These are phyloP conservation scores for Megaceryle maxima DNA, from an alignment of 2,113 vertebrate species.

Conservation along the genomic window DNA sequence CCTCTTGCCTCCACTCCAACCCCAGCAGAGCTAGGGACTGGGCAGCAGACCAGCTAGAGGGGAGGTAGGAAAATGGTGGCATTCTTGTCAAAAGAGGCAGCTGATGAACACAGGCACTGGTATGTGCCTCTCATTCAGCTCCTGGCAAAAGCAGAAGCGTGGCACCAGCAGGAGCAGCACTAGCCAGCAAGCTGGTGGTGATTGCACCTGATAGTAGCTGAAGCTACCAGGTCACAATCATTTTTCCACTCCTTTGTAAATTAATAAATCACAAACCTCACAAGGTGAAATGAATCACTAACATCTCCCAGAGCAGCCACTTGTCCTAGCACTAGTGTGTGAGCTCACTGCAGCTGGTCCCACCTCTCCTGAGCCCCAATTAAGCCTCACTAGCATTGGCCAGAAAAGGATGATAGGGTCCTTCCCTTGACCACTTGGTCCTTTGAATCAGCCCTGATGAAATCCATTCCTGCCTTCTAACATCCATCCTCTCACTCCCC, in stretches of 20 bases:
- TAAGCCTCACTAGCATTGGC: neutral
- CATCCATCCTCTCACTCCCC: neutral
- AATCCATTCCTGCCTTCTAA: neutral
- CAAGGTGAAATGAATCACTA: fast-evolving
- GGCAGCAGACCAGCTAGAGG: neutral
- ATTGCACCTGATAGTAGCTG: neutral
- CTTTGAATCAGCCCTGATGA: neutral
- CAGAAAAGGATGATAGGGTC: neutral
- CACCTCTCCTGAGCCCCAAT: neutral
- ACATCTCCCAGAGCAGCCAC: neutral
- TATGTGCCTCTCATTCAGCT: constrained; percentile 1
- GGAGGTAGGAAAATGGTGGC: neutral
- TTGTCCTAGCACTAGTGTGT: neutral
- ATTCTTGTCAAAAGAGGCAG: neutral
- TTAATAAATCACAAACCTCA: neutral
- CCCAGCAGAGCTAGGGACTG: neutral
- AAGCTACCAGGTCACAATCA: neutral
- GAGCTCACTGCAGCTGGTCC: neutral
- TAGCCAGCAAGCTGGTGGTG: neutral
- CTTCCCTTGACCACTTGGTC: neutral
- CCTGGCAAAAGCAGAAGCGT: neutral
- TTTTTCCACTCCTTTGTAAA: neutral
- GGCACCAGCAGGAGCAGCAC: neutral
- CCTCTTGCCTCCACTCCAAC: neutral
- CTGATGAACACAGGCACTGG: neutral